Base-by-base conservation (phyloP, 2,888 invertebrate species). In the Microctonus hyperodae region DNA sequence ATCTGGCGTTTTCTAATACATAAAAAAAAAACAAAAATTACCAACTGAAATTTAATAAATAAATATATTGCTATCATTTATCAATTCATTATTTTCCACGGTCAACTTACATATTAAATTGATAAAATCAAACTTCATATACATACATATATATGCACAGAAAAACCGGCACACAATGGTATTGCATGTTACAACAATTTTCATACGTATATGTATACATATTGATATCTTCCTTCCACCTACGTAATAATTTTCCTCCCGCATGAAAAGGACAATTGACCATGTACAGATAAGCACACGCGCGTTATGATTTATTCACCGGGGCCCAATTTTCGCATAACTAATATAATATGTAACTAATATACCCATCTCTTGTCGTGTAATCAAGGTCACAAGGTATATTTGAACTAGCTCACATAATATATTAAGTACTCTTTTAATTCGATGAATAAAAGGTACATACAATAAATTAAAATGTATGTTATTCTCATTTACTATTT, bases 131-230 rank as follows among this genome's bases (percentile, higher is more conserved):
- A 59, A 59, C 37, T 23, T n/a, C 31, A 48, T 28, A n/a, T 28
- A 51, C 33, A n/a, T n/a, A n/a, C n/a, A n/a, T n/a, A n/a, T n/a
- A n/a, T 50, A 50, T 50, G 33, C 60, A 13, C 51, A 37, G n/a
- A 37, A 61, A 53, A 53, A 56, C 48, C 33, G 55, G 10, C 11
- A 11, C 10, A 20, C 56, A 66, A 40, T 51, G 23, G n/a, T 62
- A 62, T 55, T 40, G 60, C 44, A 44, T 60, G 58, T 40, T 65
- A 31, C 25, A 60, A 50, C 50, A 55, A 64, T 64, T 64, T 64
- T 28, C 31, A 65, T 65, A 25, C 13, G 5, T 13, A 53, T 53
- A 22, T 53, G 13, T 3, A 22, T 10, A 31, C 31, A 64, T 48
- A 33, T 48, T 23, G 16, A 16, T n/a, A 7, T 44, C 16, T 44